Conservation (phyloP, 2,888 invertebrate species). For the Calameuta idolon region DNA sequence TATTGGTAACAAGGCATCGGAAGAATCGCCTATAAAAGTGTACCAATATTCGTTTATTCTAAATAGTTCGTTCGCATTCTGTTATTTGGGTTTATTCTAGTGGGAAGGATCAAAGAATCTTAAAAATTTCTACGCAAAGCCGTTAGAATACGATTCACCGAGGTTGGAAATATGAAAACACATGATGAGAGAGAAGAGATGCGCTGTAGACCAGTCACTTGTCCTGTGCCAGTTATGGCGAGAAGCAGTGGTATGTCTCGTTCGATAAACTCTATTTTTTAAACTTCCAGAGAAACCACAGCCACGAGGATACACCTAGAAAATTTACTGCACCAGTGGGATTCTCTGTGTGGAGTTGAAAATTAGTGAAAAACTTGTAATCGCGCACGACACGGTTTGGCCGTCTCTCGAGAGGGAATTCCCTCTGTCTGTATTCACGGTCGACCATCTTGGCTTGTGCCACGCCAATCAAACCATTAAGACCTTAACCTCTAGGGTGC, state of each 20-base stretch:
- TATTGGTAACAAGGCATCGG: not conserved
- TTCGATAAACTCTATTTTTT: constrained; percentile 8
- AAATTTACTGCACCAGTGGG: not conserved
- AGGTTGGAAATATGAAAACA: constrained; percentile 17
- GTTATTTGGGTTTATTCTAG: not conserved
- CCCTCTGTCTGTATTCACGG: constrained; percentile 61
- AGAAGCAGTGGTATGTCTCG: constrained; percentile 34
- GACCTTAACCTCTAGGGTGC: constrained; percentile 55
- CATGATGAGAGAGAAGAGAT: constrained; percentile 29
- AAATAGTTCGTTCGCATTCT: not conserved
- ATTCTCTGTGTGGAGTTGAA: not conserved
- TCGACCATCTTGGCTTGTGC: constrained; percentile 59
- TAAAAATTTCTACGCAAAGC: not conserved
- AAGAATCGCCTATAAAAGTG: not conserved
- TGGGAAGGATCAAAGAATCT: not conserved
- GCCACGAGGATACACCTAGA: not conserved
- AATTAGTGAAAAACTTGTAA: not conserved
- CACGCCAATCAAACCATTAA: constrained; percentile 60
- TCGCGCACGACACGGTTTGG: constrained; percentile 22
- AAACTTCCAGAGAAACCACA: not conserved
- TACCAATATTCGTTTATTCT: not conserved
- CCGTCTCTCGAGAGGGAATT: constrained; percentile 52
- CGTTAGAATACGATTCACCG: not conserved
- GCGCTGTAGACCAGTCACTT: constrained; percentile 38
- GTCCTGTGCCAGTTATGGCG: constrained; percentile 38